These are phyloP conservation scores for Dicrostonyx torquatus DNA, from an alignment of 2,797 vertebrate species.

Conservation along the genomic window DNA sequence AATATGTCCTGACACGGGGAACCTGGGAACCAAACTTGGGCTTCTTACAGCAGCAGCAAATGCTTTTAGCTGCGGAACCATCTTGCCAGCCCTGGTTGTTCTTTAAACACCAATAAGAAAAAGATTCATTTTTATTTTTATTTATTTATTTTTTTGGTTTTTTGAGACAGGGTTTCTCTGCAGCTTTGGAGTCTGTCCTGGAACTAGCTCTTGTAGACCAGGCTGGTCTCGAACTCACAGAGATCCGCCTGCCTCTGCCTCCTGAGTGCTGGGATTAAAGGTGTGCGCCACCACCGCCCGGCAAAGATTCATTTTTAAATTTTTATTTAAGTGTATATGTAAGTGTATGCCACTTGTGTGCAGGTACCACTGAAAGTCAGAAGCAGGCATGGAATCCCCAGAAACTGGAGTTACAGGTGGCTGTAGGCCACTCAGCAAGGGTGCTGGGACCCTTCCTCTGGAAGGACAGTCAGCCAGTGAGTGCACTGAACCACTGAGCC, in stretches of 20 bases:
- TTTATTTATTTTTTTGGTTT: not conserved
- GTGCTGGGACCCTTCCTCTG: not conserved
- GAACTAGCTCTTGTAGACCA: too few relatives aligned
- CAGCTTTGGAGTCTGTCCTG: too few relatives aligned
- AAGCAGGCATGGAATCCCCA: not conserved
- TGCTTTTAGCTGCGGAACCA: not conserved
- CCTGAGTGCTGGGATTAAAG: too few relatives aligned
- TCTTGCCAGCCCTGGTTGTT: not conserved
- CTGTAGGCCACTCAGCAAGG: not conserved
- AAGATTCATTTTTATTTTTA: not conserved
- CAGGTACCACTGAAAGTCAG: not conserved
- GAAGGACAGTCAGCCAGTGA: not conserved
- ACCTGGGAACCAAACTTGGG: not conserved
- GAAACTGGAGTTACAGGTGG: not conserved
- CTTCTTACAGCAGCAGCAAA: not conserved
- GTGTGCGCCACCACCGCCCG: too few relatives aligned
- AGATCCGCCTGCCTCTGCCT: too few relatives aligned
- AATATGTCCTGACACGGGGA: not conserved
- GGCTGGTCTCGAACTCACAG: too few relatives aligned
- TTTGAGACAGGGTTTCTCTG: too few relatives aligned
- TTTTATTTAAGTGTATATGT: not conserved
- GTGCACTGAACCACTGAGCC: not conserved
- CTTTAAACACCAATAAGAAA: not conserved
- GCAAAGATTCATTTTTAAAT: not conserved
- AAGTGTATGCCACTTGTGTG: not conserved